Conservation (phyloP, 2,888 invertebrate genomes). For the Meghimatium bilineatum region DNA sequence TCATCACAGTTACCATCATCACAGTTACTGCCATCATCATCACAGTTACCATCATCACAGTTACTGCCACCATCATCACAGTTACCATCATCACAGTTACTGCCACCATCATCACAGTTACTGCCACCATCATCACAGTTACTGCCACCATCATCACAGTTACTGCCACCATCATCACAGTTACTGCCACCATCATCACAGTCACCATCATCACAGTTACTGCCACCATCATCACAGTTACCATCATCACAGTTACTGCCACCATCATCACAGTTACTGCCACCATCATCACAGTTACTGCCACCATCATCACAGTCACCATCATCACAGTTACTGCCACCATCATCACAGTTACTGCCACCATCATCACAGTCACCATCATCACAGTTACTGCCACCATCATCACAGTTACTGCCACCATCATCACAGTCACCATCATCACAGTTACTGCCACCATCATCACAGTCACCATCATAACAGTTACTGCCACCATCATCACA, state of each 20-base stretch:
- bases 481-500: background rate
- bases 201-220: background rate
- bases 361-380: background rate
- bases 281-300: background rate
- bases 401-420: background rate
- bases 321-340: background rate
- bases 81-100: background rate
- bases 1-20: background rate
- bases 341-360: background rate
- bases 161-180: background rate
- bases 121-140: background rate
- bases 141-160: background rate
- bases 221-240: background rate
- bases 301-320: background rate
- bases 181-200: background rate
- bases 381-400: background rate
- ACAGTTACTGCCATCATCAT: background rate
- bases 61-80: constrained; percentile 2
- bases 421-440: background rate
- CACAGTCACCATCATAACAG: too few relatives aligned
- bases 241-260: background rate
- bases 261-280: background rate
- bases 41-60: background rate
- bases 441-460: background rate
- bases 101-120: constrained; percentile 1